These are phyloP conservation scores for Rosalia funebris DNA, from an alignment of 2,888 invertebrate species.

Conservation along the genomic window DNA sequence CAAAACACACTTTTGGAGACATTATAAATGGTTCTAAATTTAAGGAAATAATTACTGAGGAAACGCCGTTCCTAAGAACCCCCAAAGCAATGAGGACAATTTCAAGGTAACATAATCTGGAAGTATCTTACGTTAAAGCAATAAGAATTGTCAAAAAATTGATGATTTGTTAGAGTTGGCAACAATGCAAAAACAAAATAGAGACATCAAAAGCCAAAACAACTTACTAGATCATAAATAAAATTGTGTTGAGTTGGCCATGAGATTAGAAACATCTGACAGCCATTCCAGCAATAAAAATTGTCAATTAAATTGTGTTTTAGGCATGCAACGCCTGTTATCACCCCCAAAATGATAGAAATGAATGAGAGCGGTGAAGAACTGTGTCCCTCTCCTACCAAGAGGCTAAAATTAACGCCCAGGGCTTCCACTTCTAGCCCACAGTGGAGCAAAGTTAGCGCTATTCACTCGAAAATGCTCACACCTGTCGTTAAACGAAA, in stretches of 20 bases:
- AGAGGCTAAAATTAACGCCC: conserved; percentile 51
- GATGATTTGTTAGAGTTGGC: no score
- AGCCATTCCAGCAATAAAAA: no score
- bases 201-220: no score
- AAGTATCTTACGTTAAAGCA: not conserved
- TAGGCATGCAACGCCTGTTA: conserved; percentile 31
- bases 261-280: no score
- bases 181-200: no score
- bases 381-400: conserved; percentile 41
- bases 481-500: conserved; percentile 69
- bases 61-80: conserved; percentile 72
- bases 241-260: no score
- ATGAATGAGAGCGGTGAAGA: conserved; percentile 36
- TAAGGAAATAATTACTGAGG: conserved; percentile 63
- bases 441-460: conserved; percentile 9
- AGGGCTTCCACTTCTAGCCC: conserved; percentile 37
- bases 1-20: conserved; percentile 65
- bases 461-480: conserved; percentile 60
- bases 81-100: conserved; percentile 61
- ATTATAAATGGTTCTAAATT: conserved; percentile 57
- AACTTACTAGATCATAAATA: no score
- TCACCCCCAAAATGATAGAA: conserved; percentile 43
- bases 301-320: no score
- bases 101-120: conserved; percentile 41
- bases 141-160: no score